phyloP scores from a whole-genome alignment of 2,113 vertebrate genomes.

The Ivindomyrus marchei region DNA sequence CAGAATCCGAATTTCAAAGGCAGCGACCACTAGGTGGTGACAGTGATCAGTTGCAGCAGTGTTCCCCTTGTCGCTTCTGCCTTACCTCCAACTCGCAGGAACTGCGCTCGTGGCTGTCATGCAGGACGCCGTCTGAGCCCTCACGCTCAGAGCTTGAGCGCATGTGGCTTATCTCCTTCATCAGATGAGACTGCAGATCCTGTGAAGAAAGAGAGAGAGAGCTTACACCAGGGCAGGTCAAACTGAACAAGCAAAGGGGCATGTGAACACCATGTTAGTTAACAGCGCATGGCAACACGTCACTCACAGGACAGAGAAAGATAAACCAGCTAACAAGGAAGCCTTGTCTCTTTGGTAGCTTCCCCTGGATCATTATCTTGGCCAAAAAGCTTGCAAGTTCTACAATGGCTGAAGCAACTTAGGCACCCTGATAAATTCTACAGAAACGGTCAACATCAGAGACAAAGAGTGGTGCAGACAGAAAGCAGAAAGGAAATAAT shows the following conservation, averaged over 20 bases:
- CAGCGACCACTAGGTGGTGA: slow-evolving; percentile 21
- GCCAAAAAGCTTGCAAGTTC: background rate
- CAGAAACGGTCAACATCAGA: background rate
- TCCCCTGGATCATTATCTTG: background rate
- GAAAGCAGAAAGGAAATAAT: background rate
- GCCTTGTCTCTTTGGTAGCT: background rate
- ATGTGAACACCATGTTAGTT: background rate
- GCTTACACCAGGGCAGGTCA: background rate
- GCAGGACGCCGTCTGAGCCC: slow-evolving; percentile 45
- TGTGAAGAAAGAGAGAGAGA: slow-evolving; percentile 39
- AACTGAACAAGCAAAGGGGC: background rate
- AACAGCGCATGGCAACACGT: background rate
- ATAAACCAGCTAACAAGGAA: background rate
- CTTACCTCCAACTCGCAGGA: slow-evolving; percentile 78
- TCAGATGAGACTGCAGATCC: slow-evolving; percentile 79
- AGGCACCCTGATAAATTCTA: background rate
- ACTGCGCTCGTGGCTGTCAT: slow-evolving; percentile 53
- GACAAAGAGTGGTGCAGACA: background rate
- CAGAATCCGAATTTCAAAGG: background rate
- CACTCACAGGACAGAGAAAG: background rate
- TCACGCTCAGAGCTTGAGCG: slow-evolving; percentile 74
- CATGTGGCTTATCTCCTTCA: slow-evolving; percentile 80
- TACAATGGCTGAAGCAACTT: background rate
- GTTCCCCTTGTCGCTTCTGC: background rate
- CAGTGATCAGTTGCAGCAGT: background rate